Percentiles rank a stretch among this genome's conserved stretches.
Evolutionary conservation across 2,113 vertebrate genomes (phyloP).

Genomic region (Ursus arctos): DNA sequence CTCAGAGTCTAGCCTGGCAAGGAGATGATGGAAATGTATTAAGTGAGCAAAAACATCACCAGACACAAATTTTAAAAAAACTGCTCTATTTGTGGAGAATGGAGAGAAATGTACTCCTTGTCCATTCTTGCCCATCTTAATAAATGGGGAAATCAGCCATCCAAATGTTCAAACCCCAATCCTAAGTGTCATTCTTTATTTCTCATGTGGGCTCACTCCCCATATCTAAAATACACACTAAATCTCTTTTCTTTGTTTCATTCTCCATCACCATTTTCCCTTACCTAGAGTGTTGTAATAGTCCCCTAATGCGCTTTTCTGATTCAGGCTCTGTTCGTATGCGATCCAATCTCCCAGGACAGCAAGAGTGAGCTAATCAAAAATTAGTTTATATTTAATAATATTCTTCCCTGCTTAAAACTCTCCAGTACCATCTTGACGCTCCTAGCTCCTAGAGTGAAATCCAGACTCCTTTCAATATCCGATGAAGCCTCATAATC

Average conservation of each 20-base stretch:
- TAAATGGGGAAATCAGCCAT: neutral
- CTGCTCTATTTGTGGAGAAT: neutral
- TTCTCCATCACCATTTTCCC: neutral
- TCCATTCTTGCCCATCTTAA: neutral
- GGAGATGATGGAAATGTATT: neutral
- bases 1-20: neutral
- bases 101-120: neutral
- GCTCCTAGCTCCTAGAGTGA: neutral
- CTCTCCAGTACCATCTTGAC: neutral
- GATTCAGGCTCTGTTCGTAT: neutral
- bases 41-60: neutral
- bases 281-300: neutral
- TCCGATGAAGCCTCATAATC: neutral
- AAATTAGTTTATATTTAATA: neutral
- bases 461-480: neutral
- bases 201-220: neutral
- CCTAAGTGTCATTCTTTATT: neutral
- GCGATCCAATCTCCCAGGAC: neutral
- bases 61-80: neutral
- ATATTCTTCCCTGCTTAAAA: neutral
- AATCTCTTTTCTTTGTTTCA: neutral
- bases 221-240: neutral
- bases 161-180: neutral
- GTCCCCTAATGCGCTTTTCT: neutral
- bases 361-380: neutral